These are phyloP conservation scores for Lepidotrigona ventralis DNA, from an alignment of 1,140 invertebrate species.

Conservation along the genomic window DNA sequence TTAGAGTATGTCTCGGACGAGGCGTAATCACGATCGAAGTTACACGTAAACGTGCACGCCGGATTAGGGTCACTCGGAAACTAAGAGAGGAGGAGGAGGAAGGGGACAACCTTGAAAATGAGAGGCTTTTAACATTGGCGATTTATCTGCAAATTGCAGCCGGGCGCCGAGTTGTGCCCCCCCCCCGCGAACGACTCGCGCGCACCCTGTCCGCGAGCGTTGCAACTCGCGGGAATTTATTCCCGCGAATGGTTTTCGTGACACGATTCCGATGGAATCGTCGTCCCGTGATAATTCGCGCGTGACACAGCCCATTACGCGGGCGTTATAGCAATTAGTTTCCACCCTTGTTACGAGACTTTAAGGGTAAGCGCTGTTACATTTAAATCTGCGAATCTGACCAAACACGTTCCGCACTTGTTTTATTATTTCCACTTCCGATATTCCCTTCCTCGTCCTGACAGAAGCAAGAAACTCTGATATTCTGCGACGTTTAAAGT, in stretches of 20 bases:
- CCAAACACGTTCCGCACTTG: neutral
- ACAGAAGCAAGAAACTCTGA: neutral
- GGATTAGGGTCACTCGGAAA: slow-evolving; percentile 16
- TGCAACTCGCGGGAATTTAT: slow-evolving; percentile 11
- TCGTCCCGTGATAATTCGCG: neutral
- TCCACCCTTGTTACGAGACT: too few species aligned
- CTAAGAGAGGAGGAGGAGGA: too few species aligned
- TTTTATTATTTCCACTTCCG: neutral
- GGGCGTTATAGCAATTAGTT: neutral
- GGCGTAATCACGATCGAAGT: slow-evolving; percentile 19
- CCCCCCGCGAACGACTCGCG: neutral
- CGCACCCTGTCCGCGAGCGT: too few species aligned
- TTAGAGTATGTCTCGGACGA: neutral
- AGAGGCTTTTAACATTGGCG: neutral
- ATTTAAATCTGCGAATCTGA: neutral
- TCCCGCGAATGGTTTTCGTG: neutral
- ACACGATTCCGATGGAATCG: neutral
- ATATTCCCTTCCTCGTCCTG: too few species aligned
- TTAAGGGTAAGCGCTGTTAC: neutral
- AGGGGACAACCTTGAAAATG: slow-evolving; percentile 22
- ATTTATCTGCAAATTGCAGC: slow-evolving; percentile 33
- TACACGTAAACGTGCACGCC: slow-evolving; percentile 12
- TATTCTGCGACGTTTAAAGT: neutral
- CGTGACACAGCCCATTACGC: neutral
- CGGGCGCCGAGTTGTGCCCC: neutral